Percentiles rank a stretch among this genome's conserved stretches.
Conservation (phyloP, 2,888 invertebrate genomes). For the Dicyrtoma fusca region DNA sequence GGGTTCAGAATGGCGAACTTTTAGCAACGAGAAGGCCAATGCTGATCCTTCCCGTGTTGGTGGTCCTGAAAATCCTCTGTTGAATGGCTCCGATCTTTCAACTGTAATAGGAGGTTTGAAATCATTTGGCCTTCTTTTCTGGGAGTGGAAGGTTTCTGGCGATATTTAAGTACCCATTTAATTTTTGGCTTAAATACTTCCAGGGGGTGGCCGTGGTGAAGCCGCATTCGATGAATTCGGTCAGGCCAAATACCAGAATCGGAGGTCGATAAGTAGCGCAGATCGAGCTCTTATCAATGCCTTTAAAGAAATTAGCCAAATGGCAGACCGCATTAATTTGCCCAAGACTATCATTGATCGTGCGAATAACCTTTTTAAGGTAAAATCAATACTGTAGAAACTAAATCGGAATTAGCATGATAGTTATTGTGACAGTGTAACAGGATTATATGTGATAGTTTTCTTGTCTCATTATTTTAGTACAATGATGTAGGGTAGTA, state of each 20-base stretch:
- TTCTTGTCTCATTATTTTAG: too few species aligned
- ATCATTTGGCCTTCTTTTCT: too few species aligned
- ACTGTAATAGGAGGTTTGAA: constrained; percentile 79
- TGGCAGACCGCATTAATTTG: constrained; percentile 97
- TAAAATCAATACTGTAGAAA: too few species aligned
- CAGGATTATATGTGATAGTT: too few species aligned
- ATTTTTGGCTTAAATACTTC: constrained; percentile 70
- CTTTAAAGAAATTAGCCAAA: constrained; percentile 93
- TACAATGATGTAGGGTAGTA: background rate
- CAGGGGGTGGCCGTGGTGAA: constrained; percentile 66
- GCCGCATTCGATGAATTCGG: constrained; percentile 90
- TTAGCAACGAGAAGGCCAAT: constrained; percentile 96
- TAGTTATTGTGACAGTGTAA: too few species aligned
- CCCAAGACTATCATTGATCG: constrained; percentile 96
- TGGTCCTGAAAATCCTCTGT: constrained; percentile 95
- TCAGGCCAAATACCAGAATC: constrained; percentile 68
- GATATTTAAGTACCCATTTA: too few species aligned
- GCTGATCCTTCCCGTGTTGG: constrained; percentile 99
- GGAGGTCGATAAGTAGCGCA: constrained; percentile 84
- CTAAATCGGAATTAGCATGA: too few species aligned
- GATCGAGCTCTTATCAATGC: constrained; percentile 95
- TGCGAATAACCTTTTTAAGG: constrained; percentile 95
- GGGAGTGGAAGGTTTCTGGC: too few species aligned
- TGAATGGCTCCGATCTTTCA: constrained; percentile 93
- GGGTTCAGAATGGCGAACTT: constrained; percentile 99